Evolutionary conservation across 2,113 vertebrate genomes (phyloP).

Genomic region (Psammodynastes pulverulentus): DNA sequence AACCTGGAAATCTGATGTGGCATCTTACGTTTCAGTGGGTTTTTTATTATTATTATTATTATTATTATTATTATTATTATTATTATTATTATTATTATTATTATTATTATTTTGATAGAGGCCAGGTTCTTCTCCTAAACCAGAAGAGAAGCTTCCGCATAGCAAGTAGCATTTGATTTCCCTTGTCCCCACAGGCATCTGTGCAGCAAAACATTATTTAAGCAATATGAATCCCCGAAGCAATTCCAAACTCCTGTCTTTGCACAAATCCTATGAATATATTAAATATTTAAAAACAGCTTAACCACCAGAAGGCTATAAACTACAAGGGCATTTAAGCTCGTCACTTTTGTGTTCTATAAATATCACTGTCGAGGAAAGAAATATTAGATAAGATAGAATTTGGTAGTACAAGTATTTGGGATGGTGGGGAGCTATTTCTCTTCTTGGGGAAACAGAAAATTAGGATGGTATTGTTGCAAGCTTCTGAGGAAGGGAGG

Average conservation of each 20-base stretch:
- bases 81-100: not conserved
- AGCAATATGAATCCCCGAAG: slow-evolving; percentile 9
- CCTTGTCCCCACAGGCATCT: not conserved
- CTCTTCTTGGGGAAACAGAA: slow-evolving; percentile 1
- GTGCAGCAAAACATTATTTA: not conserved
- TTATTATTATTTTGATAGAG: not conserved
- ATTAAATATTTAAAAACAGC: slow-evolving; percentile 33
- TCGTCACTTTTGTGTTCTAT: slow-evolving; percentile 5
- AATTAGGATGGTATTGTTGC: not conserved
- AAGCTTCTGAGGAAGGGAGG: not conserved
- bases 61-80: not conserved
- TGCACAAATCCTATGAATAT: slow-evolving; percentile 21
- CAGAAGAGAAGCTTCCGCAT: not conserved
- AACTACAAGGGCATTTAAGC: slow-evolving; percentile 8
- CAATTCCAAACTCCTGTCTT: slow-evolving; percentile 14
- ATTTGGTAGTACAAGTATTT: not conserved
- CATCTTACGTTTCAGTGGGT: not conserved
- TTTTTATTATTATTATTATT: not conserved
- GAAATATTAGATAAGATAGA: slow-evolving; percentile 17
- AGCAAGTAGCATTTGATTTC: slow-evolving; percentile 1
- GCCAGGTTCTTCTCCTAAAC: not conserved
- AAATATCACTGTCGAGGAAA: slow-evolving; percentile 5
- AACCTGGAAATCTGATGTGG: not conserved
- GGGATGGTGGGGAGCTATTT: not conserved
- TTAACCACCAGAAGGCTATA: slow-evolving; percentile 17